Evolutionary conservation across 2,888 invertebrate species (phyloP).

Genomic region (Julus scandinavius): DNA sequence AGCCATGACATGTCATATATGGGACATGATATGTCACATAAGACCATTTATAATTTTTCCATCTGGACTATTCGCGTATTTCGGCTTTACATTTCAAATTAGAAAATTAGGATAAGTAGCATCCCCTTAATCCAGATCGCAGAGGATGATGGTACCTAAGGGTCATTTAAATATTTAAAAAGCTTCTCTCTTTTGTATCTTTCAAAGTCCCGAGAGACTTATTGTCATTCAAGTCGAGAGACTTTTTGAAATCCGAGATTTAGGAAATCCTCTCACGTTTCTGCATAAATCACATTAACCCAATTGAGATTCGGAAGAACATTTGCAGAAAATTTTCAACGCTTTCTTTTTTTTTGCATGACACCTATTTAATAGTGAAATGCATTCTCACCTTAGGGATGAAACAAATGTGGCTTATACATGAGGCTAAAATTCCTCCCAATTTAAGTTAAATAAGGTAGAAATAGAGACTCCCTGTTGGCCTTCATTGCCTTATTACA

Average conservation of each 20-base stretch:
- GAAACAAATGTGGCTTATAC: background rate
- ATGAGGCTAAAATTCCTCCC: background rate
- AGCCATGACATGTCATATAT: too few relatives aligned
- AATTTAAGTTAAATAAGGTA: background rate
- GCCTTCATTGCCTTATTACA: too few relatives aligned
- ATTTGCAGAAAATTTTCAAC: background rate
- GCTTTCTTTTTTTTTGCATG: background rate
- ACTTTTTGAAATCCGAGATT: background rate
- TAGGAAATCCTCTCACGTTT: background rate
- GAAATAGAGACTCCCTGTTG: background rate
- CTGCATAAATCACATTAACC: constrained; percentile 42
- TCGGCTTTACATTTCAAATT: too few relatives aligned
- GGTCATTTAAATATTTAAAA: background rate
- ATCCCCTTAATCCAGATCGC: too few relatives aligned
- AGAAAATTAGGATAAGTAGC: too few relatives aligned
- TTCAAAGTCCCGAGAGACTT: background rate
- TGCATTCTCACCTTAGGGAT: background rate
- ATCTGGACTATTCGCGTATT: too few relatives aligned
- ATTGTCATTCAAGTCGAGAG: background rate
- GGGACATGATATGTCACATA: too few relatives aligned
- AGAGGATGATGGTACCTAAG: background rate
- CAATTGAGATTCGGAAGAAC: background rate
- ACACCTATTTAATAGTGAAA: background rate
- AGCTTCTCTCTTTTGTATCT: background rate
- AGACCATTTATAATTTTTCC: too few relatives aligned